Evolutionary conservation across 2,113 vertebrate species (phyloP).

Genomic region (Actenoides hombroni): DNA sequence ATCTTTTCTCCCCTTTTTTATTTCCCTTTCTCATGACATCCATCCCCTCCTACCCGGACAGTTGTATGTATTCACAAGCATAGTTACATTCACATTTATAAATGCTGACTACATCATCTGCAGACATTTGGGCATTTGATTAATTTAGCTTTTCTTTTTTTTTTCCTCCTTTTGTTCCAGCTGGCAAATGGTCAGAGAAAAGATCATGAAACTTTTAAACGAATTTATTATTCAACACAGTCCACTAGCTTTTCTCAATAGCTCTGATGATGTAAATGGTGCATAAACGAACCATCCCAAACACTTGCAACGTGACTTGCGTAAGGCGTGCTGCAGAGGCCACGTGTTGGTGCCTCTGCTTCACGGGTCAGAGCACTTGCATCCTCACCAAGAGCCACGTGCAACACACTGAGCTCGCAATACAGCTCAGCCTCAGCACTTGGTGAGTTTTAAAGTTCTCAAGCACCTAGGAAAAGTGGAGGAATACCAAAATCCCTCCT

Average conservation of each 20-base stretch:
- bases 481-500: background rate
- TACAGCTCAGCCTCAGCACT: background rate
- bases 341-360: background rate
- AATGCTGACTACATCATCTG: background rate
- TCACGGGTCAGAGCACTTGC: background rate
- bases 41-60: background rate
- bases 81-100: background rate
- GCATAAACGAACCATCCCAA: background rate
- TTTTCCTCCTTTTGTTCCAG: background rate
- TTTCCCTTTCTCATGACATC: background rate
- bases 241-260: background rate
- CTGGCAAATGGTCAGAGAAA: background rate
- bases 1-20: background rate
- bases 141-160: background rate
- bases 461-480: fast-evolving
- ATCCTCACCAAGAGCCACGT: background rate
- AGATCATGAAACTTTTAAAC: slow-evolving; percentile 19
- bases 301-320: fast-evolving
- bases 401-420: background rate
- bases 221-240: slow-evolving; percentile 25
- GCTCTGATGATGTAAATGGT: background rate
- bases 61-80: background rate
- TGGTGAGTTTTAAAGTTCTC: background rate
- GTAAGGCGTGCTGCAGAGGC: background rate
- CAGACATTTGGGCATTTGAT: background rate